A percentile compares a stretch with the other conserved stretches of the same genome.
These are phyloP conservation scores for Stramonita haemastoma DNA, from an alignment of 2,888 invertebrate species.

Conservation along the genomic window DNA sequence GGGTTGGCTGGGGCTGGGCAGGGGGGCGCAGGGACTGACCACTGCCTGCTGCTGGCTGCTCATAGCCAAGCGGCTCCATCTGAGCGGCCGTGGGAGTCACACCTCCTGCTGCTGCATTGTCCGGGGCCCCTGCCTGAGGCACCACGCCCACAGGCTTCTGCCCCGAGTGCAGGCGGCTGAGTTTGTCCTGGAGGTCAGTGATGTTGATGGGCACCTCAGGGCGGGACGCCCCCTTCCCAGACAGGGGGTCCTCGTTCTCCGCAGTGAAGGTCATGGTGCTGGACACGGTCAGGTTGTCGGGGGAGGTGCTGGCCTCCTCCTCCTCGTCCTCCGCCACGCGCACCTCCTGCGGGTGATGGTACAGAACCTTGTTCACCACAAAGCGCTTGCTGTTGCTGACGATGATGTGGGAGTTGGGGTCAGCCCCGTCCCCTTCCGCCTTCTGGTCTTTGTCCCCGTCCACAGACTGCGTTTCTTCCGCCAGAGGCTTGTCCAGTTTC, in stretches of 20 bases:
- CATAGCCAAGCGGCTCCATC: constrained; percentile 16
- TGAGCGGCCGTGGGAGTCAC: constrained; percentile 10
- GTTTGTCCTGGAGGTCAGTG: constrained; percentile 66
- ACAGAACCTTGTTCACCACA: constrained; percentile 63
- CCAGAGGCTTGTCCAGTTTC: constrained; percentile 48
- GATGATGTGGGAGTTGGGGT: constrained; percentile 55
- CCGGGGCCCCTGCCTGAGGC: constrained; percentile 33
- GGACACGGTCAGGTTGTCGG: constrained; percentile 51
- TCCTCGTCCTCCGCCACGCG: constrained; percentile 67
- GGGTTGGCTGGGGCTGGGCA: not conserved
- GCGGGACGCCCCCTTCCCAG: constrained; percentile 53
- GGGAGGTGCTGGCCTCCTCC: constrained; percentile 56
- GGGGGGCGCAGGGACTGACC: not conserved
- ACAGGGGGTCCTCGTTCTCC: constrained; percentile 46
- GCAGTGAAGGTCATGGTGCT: not conserved
- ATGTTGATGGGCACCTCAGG: constrained; percentile 67
- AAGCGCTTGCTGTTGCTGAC: constrained; percentile 67
- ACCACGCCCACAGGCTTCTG: constrained; percentile 44
- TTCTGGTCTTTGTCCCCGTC: constrained; percentile 54
- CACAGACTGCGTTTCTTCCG: constrained; percentile 41
- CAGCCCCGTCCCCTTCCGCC: constrained; percentile 40
- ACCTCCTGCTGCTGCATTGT: constrained; percentile 14
- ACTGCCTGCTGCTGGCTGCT: constrained; percentile 13
- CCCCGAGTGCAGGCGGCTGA: constrained; percentile 56
- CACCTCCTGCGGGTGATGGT: constrained; percentile 54